Base-by-base conservation (phyloP, 2,113 vertebrate species). In the Ictalurus punctatus region DNA sequence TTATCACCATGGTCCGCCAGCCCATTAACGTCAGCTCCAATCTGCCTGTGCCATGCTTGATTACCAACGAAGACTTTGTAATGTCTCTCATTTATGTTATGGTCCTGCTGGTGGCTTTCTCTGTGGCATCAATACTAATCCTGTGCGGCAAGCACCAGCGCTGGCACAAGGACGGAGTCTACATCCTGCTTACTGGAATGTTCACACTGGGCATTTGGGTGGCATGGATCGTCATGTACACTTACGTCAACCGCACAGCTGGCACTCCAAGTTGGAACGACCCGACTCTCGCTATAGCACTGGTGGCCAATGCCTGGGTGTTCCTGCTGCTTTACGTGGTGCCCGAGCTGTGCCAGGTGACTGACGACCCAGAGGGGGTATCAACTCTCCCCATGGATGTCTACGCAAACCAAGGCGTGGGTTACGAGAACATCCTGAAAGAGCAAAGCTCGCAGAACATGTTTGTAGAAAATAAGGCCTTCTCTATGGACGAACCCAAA, bases 11-110 rank as follows among this genome's bases (percentile, higher is more conserved):
- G 44, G 97, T 95, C 0, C 96, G 95, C 17, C 91, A n/a, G 0
- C 92, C 93, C 0, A 89, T 58, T 84, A 84, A 94, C 25, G 4
- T 1, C 83, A 90, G 91, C 0, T 69, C 34, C 0, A 14, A 0
- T 25, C 40, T 58, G 3, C 81, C 91, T 0, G 85, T 91, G 0
- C 95, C 97, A 0, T 99, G 98, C 84, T 90, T 82, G 90, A 94
- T 98, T 21, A 93, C 81, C 12, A 98, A 99, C 0, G 0, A 93
- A 82, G 98, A 99, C 93, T 99, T 99, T 0, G 98, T 96, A 92
- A 97, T 98, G 97, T 97, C 97, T 0, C 95, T 99, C 69, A 97
- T 97, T 93, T 99, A 99, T 0, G 98, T 99, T 25, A 97, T 99
- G 97, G 85, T 93, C 21, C 94, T 99, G 87, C 94, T 99, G 83